Conservation (phyloP, 1,140 invertebrate species). For the Drosophila kanapiae region DNA sequence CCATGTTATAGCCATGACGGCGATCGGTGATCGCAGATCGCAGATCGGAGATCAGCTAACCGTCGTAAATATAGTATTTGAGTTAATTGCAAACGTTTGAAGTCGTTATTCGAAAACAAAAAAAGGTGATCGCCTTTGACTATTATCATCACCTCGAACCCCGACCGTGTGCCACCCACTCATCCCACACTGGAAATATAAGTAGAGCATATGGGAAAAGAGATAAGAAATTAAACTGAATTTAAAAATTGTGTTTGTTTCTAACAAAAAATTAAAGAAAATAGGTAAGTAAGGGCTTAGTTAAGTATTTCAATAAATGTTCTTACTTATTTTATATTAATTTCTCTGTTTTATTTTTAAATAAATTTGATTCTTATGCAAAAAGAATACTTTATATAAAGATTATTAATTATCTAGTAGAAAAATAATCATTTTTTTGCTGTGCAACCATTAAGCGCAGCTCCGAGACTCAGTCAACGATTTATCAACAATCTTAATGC, state of each 20-base stretch:
- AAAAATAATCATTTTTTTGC: not conserved
- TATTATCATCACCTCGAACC: conserved; percentile 56
- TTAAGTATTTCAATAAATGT: not conserved
- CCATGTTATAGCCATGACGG: conserved; percentile 46
- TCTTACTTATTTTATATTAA: too few species aligned
- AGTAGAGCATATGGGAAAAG: not conserved
- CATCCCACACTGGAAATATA: conserved; percentile 3
- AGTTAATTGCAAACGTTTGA: conserved; percentile 66
- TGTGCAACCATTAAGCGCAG: conserved; percentile 17
- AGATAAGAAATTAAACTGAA: not conserved
- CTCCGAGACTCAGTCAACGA: conserved; percentile 13
- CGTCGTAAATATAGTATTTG: conserved; percentile 66
- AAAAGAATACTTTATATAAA: too few species aligned
- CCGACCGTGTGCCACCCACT: conserved; percentile 39
- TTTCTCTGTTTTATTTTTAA: too few species aligned
- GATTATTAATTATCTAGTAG: too few species aligned
- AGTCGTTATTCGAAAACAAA: conserved; percentile 43
- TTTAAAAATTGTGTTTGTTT: not conserved
- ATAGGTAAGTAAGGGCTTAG: not conserved
- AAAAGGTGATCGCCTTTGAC: conserved; percentile 52
- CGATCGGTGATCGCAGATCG: conserved; percentile 23
- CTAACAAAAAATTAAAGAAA: not conserved
- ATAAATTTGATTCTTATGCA: too few species aligned
- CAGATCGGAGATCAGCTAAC: conserved; percentile 14
- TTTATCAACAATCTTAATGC: conserved; percentile 68